These are phyloP conservation scores for Ciconia maguari DNA, from an alignment of 2,113 vertebrate species.

Conservation along the genomic window DNA sequence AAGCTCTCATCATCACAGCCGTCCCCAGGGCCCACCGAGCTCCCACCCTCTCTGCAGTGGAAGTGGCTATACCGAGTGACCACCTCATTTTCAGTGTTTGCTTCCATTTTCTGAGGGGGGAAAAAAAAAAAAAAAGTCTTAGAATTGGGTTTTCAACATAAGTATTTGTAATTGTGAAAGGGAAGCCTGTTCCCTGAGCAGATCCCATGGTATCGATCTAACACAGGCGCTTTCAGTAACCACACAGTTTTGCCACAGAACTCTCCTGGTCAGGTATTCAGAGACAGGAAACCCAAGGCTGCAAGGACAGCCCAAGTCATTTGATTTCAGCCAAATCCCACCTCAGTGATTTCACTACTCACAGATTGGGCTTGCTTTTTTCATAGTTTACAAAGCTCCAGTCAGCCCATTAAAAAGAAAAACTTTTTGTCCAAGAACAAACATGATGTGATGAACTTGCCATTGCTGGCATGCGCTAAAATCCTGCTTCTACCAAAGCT, in stretches of 20 bases:
- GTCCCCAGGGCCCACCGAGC: accelerated
- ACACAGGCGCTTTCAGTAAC: no score
- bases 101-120: not conserved
- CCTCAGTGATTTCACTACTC: not conserved
- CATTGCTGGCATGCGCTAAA: accelerated
- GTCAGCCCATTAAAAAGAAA: not conserved
- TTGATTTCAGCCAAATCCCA: no score
- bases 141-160: not conserved
- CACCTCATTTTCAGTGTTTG: not conserved
- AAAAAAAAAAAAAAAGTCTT: not conserved
- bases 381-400: not conserved
- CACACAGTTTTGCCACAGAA: accelerated
- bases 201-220: accelerated
- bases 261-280: accelerated
- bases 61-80: accelerated
- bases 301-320: not conserved
- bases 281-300: not conserved
- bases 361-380: not conserved
- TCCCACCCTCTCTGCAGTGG: not conserved
- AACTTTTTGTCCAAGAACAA: not conserved
- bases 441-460: not conserved
- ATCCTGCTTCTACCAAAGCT: not conserved
- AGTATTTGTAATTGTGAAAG: no score
- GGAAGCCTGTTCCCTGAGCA: not conserved
- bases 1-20: no score